These are phyloP conservation scores for Periophthalmus modestus DNA, from an alignment of 2,113 vertebrate species.

Conservation along the genomic window DNA sequence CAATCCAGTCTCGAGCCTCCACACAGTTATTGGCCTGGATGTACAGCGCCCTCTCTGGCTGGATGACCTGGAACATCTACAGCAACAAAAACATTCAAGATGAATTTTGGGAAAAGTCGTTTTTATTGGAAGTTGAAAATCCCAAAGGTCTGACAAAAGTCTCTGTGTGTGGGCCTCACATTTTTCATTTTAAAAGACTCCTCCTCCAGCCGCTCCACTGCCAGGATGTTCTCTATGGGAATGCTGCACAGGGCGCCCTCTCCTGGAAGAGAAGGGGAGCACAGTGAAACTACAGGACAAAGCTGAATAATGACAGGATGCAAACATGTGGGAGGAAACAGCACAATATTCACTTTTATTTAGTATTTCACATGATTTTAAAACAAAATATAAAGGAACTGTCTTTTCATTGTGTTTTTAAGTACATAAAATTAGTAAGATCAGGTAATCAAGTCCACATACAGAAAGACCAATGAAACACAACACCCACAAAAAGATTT, in stretches of 20 bases:
- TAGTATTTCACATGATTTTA: too few relatives aligned
- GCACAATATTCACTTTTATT: too few relatives aligned
- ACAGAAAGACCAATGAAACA: too few relatives aligned
- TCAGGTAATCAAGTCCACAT: too few relatives aligned
- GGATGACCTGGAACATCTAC: conserved; percentile 99
- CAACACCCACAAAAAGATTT: too few relatives aligned
- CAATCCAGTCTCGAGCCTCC: conserved; percentile 96
- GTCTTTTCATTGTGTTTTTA: too few relatives aligned
- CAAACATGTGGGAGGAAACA: neutral
- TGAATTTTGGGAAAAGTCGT: neutral
- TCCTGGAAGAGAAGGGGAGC: conserved; percentile 72
- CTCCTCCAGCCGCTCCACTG: conserved; percentile 94
- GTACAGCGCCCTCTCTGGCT: conserved; percentile 95
- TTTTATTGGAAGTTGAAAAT: conserved; percentile 4
- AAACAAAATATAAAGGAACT: too few relatives aligned
- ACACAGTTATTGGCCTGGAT: conserved; percentile 99
- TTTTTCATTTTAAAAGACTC: conserved; percentile 99
- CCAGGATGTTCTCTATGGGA: conserved; percentile 97
- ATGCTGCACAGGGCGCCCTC: conserved; percentile 94
- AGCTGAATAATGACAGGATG: neutral
- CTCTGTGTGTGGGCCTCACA: conserved; percentile 76
- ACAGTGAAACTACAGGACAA: conserved; percentile 16
- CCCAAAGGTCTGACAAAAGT: neutral
- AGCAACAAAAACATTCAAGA: neutral
- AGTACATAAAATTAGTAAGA: too few relatives aligned